Percentiles rank a stretch among this genome's conserved stretches.
These are phyloP conservation scores for Sphenodon punctatus DNA, from an alignment of 2,797 vertebrate species.

Conservation along the genomic window DNA sequence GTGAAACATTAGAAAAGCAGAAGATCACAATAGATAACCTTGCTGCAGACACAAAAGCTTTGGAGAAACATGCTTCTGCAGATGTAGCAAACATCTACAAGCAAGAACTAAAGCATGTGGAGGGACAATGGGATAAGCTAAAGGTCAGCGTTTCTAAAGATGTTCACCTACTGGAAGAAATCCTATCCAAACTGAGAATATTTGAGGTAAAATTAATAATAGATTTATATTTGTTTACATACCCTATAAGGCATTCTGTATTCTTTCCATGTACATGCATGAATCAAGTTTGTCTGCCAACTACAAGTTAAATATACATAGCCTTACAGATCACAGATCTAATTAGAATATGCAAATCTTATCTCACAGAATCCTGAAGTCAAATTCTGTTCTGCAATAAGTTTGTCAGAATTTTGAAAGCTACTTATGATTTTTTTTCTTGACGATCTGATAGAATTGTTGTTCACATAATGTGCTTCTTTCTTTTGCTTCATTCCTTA, in stretches of 20 bases:
- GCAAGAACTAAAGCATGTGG: constrained; percentile 83
- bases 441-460: background rate
- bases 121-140: constrained; percentile 84
- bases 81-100: constrained; percentile 70
- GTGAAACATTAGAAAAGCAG: constrained; percentile 84
- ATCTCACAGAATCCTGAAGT: background rate
- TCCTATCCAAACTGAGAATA: constrained; percentile 67
- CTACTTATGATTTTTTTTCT: background rate
- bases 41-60: constrained; percentile 72
- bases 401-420: background rate
- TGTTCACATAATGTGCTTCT: background rate
- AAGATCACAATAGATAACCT: constrained; percentile 76
- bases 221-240: background rate
- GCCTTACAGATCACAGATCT: background rate
- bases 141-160: constrained; percentile 82
- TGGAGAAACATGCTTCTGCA: constrained; percentile 60
- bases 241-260: accelerated
- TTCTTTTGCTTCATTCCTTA: background rate
- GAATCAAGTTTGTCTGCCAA: background rate
- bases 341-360: background rate
- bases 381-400: background rate
- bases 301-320: background rate
- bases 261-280: background rate
- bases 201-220: constrained; percentile 82
- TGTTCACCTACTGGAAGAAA: constrained; percentile 81